These are phyloP conservation scores for Leptobrachium leishanense DNA, from an alignment of 2,113 vertebrate genomes.

Conservation along the genomic window DNA sequence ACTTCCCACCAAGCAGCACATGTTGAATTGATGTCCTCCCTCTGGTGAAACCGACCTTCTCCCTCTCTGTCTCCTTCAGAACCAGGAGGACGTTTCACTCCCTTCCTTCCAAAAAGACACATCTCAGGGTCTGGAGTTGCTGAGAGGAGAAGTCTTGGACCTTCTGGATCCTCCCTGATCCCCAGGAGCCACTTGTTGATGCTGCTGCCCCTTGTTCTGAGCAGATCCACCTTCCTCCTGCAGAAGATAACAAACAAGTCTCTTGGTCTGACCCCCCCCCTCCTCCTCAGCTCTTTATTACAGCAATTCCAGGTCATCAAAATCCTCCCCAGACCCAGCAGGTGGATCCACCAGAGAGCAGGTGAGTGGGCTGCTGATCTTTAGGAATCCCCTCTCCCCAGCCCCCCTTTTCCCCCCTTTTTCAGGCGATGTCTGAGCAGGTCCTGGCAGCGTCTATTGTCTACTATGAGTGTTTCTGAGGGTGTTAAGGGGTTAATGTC, in stretches of 20 bases:
- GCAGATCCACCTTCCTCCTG: not conserved
- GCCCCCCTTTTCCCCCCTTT: not conserved
- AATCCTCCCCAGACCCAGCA: not conserved
- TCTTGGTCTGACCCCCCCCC: not conserved
- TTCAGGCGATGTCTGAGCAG: too few relatives aligned
- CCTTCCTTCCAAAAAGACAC: not conserved
- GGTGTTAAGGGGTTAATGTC: not conserved
- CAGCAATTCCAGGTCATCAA: not conserved
- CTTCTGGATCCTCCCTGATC: not conserved
- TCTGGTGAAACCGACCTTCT: too few relatives aligned
- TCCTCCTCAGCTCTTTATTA: not conserved
- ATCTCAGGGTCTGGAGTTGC: not conserved
- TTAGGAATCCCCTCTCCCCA: not conserved
- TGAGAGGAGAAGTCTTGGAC: not conserved
- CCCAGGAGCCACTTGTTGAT: constrained; percentile 13
- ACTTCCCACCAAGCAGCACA: too few relatives aligned
- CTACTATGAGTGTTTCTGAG: not conserved
- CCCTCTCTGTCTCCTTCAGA: too few relatives aligned
- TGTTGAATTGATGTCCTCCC: too few relatives aligned
- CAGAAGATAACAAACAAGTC: constrained; percentile 25
- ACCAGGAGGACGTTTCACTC: not conserved
- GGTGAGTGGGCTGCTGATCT: constrained; percentile 6
- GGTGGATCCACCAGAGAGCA: not conserved
- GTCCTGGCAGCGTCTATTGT: too few relatives aligned
- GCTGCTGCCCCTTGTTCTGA: not conserved